Evolutionary conservation across 2,888 invertebrate genomes (phyloP).

Genomic region (Molanna angustata): DNA sequence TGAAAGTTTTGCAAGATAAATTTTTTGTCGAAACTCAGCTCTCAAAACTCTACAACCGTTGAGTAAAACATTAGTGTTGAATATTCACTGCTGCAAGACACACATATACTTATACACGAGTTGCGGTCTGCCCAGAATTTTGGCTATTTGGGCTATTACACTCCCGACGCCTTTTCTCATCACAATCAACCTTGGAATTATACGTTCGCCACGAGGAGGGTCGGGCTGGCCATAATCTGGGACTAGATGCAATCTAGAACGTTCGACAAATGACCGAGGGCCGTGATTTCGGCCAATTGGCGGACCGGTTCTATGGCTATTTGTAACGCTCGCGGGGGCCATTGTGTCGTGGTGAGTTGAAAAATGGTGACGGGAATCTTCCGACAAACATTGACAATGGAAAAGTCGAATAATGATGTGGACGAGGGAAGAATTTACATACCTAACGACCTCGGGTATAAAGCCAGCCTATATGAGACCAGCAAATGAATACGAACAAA

Average conservation of each 20-base stretch:
- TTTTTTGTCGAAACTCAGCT: no score
- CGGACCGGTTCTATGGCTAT: constrained; percentile 20
- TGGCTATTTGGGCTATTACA: no score
- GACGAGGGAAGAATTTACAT: constrained; percentile 11
- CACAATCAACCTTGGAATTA: no score
- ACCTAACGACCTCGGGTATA: constrained; percentile 9
- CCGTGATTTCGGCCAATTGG: constrained; percentile 22
- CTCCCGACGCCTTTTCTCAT: no score
- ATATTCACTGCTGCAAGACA: no score
- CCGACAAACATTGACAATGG: constrained; percentile 19
- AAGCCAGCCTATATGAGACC: neutral
- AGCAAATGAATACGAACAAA: neutral
- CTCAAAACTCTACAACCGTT: no score
- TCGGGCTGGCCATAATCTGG: constrained; percentile 10
- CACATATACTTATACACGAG: no score
- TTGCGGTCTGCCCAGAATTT: no score
- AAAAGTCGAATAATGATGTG: constrained; percentile 14
- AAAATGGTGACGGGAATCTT: constrained; percentile 22
- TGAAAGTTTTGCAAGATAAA: no score
- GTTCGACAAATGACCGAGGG: constrained; percentile 12
- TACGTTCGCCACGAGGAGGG: constrained; percentile 5
- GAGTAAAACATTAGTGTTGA: no score
- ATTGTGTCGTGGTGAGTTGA: constrained; percentile 24
- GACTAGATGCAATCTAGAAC: constrained; percentile 13
- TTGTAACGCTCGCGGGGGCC: constrained; percentile 23